These are phyloP conservation scores for Chirona hameri DNA, from an alignment of 2,888 invertebrate genomes.

Conservation along the genomic window DNA sequence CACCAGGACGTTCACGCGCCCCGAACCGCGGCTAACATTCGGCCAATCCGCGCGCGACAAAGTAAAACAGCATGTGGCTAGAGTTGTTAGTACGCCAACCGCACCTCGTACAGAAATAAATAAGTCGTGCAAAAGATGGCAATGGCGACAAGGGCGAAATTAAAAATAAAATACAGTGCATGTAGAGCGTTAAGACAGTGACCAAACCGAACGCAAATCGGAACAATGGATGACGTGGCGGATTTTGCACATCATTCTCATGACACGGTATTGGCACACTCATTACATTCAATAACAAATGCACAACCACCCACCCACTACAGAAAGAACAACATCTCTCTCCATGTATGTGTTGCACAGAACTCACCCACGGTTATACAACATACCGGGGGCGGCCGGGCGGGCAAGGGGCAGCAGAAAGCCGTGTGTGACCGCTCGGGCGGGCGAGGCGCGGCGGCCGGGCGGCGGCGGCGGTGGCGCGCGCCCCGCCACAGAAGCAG, in stretches of 20 bases:
- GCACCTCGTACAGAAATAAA: not conserved
- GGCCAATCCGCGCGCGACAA: not conserved
- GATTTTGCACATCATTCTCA: constrained; percentile 4
- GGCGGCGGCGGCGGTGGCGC: constrained; percentile 1
- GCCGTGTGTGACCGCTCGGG: not conserved
- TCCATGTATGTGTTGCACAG: constrained; percentile 23
- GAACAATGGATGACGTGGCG: constrained; percentile 4
- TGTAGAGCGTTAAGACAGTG: not conserved
- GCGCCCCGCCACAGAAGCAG: not conserved
- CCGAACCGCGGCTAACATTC: not conserved
- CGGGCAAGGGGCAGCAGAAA: not conserved
- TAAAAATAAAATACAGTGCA: constrained; percentile 27
- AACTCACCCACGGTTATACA: constrained; percentile 27
- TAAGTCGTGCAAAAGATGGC: constrained; percentile 23
- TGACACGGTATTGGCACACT: constrained; percentile 22
- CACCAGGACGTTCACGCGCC: not conserved
- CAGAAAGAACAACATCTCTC: constrained; percentile 28
- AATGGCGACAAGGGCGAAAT: constrained; percentile 23
- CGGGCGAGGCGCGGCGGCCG: not conserved
- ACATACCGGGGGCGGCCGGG: constrained; percentile 10
- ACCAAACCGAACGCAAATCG: not conserved
- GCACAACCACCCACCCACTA: constrained; percentile 24
- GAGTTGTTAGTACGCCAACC: constrained; percentile 7
- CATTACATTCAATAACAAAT: constrained; percentile 28
- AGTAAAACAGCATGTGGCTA: not conserved